phyloP scores from a whole-genome alignment of 1,140 invertebrate species.

The Zeugodacus cucurbitae region DNA sequence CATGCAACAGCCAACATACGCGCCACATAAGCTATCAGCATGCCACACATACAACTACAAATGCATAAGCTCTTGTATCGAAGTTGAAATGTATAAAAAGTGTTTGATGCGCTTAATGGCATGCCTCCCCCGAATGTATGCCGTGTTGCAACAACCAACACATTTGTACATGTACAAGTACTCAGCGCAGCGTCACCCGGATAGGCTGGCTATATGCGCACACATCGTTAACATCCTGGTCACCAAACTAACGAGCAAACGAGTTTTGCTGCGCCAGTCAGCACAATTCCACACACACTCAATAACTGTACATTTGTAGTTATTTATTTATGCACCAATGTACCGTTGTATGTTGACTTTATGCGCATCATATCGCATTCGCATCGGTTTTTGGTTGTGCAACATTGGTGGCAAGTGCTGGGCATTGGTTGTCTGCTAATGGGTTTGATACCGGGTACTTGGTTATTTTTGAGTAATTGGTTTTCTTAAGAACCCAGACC shows the following conservation, averaged over 20 bases:
- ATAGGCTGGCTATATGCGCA: constrained; percentile 5
- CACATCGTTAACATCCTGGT: constrained; percentile 21
- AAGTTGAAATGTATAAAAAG: background rate
- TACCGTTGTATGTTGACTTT: background rate
- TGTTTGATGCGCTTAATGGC: constrained; percentile 6
- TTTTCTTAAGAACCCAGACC: too few relatives aligned
- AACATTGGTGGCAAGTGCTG: background rate
- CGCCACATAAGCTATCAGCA: background rate
- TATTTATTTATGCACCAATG: background rate
- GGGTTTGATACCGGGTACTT: constrained; percentile 11
- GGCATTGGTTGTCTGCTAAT: background rate
- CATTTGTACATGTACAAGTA: background rate
- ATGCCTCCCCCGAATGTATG: background rate
- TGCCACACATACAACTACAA: background rate
- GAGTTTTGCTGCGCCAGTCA: background rate
- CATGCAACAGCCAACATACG: background rate
- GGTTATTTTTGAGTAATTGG: background rate
- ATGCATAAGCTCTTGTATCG: background rate
- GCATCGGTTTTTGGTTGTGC: background rate
- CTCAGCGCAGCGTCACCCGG: background rate
- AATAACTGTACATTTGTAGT: background rate
- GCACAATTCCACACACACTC: background rate
- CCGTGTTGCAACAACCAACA: background rate
- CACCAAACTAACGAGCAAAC: background rate
- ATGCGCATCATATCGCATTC: background rate